These are phyloP conservation scores for Verasper variegatus DNA, from an alignment of 2,113 vertebrate species.

Conservation along the genomic window DNA sequence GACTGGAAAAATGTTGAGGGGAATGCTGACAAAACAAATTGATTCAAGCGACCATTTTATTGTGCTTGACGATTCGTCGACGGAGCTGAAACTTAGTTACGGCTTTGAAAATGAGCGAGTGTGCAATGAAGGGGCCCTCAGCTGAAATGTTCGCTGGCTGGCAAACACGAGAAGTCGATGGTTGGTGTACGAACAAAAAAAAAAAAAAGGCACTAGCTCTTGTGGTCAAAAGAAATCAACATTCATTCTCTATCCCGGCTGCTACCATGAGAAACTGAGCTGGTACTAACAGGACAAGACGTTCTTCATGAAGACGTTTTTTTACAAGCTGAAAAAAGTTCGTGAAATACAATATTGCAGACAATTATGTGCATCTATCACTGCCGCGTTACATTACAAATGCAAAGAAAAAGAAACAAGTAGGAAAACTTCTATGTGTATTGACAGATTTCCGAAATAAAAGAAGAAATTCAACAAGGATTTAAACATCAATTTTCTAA, in stretches of 20 bases:
- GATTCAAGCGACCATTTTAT: constrained; percentile 15
- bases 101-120: constrained; percentile 46
- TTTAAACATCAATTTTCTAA: constrained; percentile 64
- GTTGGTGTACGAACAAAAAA: constrained; percentile 41
- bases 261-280: constrained; percentile 27
- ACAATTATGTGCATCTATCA: constrained; percentile 66
- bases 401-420: constrained; percentile 45
- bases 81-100: constrained; percentile 31
- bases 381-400: constrained; percentile 48
- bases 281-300: constrained; percentile 13
- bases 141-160: constrained; percentile 26
- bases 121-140: constrained; percentile 26
- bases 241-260: constrained; percentile 6
- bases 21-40: constrained; percentile 10
- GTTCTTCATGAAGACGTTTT: constrained; percentile 16
- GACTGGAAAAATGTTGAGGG: constrained; percentile 22
- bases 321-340: constrained; percentile 25
- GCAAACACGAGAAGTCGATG: constrained; percentile 27
- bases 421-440: constrained; percentile 27
- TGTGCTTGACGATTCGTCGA: neutral
- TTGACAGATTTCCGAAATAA: constrained; percentile 47
- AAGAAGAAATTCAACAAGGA: constrained; percentile 28
- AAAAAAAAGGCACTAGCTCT: constrained; percentile 70
- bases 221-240: constrained; percentile 23
- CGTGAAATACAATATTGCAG: constrained; percentile 49